Conservation (phyloP, 92 coral and sea anemone genomes). For the Porites evermanni region DNA sequence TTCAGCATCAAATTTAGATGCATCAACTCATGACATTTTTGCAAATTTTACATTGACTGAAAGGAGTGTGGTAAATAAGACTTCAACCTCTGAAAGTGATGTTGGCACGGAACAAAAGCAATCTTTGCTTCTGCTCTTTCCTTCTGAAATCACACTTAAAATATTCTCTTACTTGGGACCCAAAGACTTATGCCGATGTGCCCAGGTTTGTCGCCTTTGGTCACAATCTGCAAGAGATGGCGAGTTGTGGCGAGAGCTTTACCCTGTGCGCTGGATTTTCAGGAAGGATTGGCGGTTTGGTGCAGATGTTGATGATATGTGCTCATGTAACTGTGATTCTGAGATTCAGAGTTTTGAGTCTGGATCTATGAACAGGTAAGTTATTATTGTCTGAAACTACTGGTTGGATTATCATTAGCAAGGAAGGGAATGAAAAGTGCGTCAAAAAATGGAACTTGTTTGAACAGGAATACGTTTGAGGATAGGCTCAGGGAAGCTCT, state of each 20-base stretch:
- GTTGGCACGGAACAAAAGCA: constrained; percentile 21
- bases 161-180: constrained; percentile 90
- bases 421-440: constrained; percentile 84
- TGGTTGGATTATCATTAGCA: constrained; percentile 54
- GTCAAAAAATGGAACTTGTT: constrained; percentile 68
- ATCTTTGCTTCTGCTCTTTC: constrained; percentile 63
- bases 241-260: constrained; percentile 84
- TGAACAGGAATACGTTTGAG: constrained; percentile 78
- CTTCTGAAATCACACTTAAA: constrained; percentile 82
- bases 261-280: constrained; percentile 97
- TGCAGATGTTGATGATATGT: constrained; percentile 59
- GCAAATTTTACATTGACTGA: neutral
- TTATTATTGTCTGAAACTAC: no score
- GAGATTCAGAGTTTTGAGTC: constrained; percentile 33
- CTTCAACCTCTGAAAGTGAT: neutral
- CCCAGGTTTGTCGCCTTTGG: constrained; percentile 90
- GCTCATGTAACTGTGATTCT: constrained; percentile 80
- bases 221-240: constrained; percentile 87
- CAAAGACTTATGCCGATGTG: constrained; percentile 85
- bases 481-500: constrained; percentile 83
- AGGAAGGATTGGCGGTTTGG: constrained; percentile 90
- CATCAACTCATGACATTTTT: constrained; percentile 1
- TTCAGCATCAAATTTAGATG: neutral
- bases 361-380: constrained; percentile 45
- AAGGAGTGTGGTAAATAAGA: neutral